Conservation (phyloP, 2,797 vertebrate genomes). For the Harpagifer antarcticus region DNA sequence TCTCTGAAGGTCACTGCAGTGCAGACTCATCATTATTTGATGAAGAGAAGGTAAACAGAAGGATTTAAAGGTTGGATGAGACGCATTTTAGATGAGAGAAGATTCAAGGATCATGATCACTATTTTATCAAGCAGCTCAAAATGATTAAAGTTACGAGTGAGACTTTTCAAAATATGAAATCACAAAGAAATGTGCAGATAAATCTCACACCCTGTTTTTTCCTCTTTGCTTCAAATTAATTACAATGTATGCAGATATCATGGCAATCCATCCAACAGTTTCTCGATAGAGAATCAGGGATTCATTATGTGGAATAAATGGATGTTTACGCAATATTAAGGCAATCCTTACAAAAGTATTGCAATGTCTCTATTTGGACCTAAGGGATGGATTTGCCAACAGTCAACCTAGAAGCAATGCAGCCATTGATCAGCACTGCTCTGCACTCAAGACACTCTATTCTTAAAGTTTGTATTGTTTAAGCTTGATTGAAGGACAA, state of each 20-base stretch:
- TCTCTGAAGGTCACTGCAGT: conserved; percentile 32
- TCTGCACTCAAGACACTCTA: too few species aligned
- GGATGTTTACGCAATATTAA: too few species aligned
- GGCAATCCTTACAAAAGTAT: too few species aligned
- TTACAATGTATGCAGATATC: neutral
- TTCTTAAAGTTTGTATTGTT: too few species aligned
- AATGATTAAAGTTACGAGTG: neutral
- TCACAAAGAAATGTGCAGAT: neutral
- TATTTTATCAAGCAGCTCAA: neutral
- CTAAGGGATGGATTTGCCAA: too few species aligned
- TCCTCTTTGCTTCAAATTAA: neutral
- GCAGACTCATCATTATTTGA: conserved; percentile 18
- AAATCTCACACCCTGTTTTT: neutral
- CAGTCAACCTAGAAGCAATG: too few species aligned
- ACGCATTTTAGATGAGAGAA: neutral
- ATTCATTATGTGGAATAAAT: too few species aligned
- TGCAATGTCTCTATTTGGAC: too few species aligned
- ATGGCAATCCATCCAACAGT: neutral
- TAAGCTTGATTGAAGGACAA: neutral
- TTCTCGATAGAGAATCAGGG: neutral
- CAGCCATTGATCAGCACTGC: too few species aligned
- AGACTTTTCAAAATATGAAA: neutral
- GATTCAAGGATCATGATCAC: neutral
- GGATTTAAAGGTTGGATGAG: conserved; percentile 10
- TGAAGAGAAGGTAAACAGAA: neutral